Percentiles rank a stretch among this genome's conserved stretches.
Evolutionary conservation across 2,888 invertebrate genomes (phyloP).

Genomic region (Heliconius sara): DNA sequence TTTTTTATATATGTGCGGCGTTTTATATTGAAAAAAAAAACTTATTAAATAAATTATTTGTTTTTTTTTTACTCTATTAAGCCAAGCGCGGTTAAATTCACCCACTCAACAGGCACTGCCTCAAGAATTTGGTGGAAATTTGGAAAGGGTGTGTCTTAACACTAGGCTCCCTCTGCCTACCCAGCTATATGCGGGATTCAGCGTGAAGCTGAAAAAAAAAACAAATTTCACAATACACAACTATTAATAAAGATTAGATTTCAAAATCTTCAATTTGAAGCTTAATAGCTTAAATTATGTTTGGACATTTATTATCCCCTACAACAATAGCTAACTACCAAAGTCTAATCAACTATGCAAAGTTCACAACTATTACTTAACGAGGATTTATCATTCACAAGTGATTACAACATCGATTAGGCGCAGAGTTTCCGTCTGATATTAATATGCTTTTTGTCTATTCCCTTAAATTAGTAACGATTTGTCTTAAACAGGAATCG

Average conservation of each 20-base stretch:
- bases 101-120: no score
- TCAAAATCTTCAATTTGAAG: background rate
- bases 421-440: background rate
- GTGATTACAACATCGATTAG: slow-evolving; percentile 30
- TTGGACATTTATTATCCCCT: slow-evolving; percentile 35
- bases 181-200: no score
- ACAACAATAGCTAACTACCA: slow-evolving; percentile 36
- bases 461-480: background rate
- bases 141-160: no score
- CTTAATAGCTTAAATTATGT: slow-evolving; percentile 28
- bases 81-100: no score
- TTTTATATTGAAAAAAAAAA: no score
- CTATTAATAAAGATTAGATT: background rate
- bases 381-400: slow-evolving; percentile 18
- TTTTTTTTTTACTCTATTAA: no score
- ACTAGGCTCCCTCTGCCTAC: no score
- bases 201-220: no score
- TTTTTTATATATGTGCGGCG: no score
- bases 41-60: no score
- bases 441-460: slow-evolving; percentile 17
- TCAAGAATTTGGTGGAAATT: no score
- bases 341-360: slow-evolving; percentile 31
- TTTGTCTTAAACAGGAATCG: background rate
- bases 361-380: slow-evolving; percentile 24
- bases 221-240: background rate